Percentiles rank a stretch among this genome's conserved stretches.
phyloP scores from a whole-genome alignment of 2,888 invertebrate genomes.

The Catocala fraxini region DNA sequence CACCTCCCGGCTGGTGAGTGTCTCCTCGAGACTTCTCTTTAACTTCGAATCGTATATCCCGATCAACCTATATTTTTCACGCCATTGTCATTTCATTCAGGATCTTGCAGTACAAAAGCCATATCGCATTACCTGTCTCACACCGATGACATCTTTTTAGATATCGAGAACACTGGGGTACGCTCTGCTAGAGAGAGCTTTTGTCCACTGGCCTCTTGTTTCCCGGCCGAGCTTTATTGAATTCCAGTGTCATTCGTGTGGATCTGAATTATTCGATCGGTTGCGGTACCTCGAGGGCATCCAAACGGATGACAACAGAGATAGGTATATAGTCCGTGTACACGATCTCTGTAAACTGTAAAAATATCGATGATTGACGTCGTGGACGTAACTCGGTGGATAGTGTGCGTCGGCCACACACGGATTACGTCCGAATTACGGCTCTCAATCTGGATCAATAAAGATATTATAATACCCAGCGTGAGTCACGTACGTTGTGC shows the following conservation, averaged over 20 bases:
- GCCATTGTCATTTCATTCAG: conserved; percentile 17
- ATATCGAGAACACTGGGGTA: neutral
- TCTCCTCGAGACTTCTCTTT: conserved; percentile 48
- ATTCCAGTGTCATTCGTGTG: conserved; percentile 27
- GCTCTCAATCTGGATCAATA: conserved; percentile 61
- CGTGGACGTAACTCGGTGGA: conserved; percentile 55
- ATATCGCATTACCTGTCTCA: neutral
- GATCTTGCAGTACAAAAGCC: conserved; percentile 18
- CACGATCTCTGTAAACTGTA: conserved; percentile 51
- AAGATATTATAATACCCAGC: conserved; percentile 56
- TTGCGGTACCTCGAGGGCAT: conserved; percentile 20
- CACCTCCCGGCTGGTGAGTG: conserved; percentile 60
- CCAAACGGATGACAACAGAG: conserved; percentile 30
- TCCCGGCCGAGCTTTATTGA: conserved; percentile 28
- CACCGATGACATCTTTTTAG: neutral
- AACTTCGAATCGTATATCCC: conserved; percentile 31
- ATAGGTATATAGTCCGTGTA: conserved; percentile 24
- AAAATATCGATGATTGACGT: conserved; percentile 71
- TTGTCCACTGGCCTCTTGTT: conserved; percentile 32
- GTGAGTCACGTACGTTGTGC: conserved; percentile 45
- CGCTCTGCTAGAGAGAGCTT: conserved; percentile 11
- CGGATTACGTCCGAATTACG: conserved; percentile 53
- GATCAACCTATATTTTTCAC: conserved; percentile 50
- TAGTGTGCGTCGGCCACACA: conserved; percentile 52
- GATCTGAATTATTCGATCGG: conserved; percentile 19